Evolutionary conservation across 2,888 invertebrate genomes (phyloP), one percentile per base, ranked within the genome.

Genomic region (Malacosoma neustria): DNA sequence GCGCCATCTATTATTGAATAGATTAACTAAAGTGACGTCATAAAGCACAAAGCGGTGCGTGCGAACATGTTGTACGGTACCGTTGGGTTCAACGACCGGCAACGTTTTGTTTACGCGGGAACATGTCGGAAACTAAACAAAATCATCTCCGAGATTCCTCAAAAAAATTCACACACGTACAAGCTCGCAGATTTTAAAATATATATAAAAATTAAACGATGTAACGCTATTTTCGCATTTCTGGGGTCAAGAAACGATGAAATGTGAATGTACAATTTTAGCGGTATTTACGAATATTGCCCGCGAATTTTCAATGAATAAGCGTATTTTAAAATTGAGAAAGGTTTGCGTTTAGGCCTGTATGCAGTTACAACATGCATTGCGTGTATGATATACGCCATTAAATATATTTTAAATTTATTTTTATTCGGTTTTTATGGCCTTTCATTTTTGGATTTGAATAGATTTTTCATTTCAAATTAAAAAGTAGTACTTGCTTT

Each of bases 41-140:
- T 62, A 50, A 48, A 22, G 43, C 59, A 61, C 60, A 53, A 48
- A 39, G 50, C 58, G 45, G 68, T 69, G 68, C 64, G 73, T 68
- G 70, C 60, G 57, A 50, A 52, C 67, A 70, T 72, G 72, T 71
- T 65, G 65, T 69, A 55, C 58, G 58, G 72, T 84, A 80, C 84
- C 84, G 84, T 82, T 84, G 80, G 73, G 84, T 69, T 80, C 74
- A 70, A 64, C 56, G 75, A 69, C 72, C 80, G 40, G 38, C 42
- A 42, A 52, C 55, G 66, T 69, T 76, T 74, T 76, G 79, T 81
- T 84, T 81, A 79, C 75, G 72, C 75, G 74, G 67, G 64, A 74
- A 74, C 56, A 42, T 35, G 54, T 54, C 58, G 48, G 50, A 60
- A 55, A 22, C 9, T 22, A 7, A 22, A 22, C 22, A 22, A 22